A percentile compares a stretch with the other conserved stretches of the same genome.
phyloP scores from a whole-genome alignment of 2,113 vertebrate genomes.

The Planiliza haematocheilus region DNA sequence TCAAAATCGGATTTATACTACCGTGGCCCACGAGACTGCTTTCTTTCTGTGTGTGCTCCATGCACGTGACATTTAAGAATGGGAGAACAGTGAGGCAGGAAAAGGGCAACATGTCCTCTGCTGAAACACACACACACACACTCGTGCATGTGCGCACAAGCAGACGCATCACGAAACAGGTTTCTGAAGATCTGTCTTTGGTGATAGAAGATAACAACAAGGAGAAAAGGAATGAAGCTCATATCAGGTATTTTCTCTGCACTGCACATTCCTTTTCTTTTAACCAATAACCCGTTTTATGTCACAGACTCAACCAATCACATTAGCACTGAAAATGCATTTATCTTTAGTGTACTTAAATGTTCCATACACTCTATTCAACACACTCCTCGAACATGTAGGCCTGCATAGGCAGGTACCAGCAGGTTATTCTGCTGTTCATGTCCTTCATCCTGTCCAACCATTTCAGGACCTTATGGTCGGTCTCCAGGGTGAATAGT shows the following conservation, averaged over 20 bases:
- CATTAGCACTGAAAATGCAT: too few species aligned
- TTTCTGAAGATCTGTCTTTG: background rate
- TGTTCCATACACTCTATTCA: too few species aligned
- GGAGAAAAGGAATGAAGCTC: background rate
- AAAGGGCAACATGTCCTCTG: constrained; percentile 51
- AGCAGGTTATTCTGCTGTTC: too few species aligned
- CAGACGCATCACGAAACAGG: background rate
- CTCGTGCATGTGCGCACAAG: background rate
- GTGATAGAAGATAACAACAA: background rate
- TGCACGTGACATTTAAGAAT: constrained; percentile 48
- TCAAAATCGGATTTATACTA: constrained; percentile 42
- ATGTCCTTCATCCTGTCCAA: too few species aligned
- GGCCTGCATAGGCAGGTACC: too few species aligned
- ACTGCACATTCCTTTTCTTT: background rate
- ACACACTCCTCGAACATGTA: too few species aligned
- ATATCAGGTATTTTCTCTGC: background rate
- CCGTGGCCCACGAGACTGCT: constrained; percentile 17
- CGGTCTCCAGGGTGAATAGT: too few species aligned
- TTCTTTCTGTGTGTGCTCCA: constrained; percentile 1
- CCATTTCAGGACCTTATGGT: too few species aligned
- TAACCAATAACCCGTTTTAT: background rate
- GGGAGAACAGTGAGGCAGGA: constrained; percentile 29
- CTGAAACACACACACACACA: background rate
- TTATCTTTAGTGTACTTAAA: too few species aligned
- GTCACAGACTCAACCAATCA: background rate